Base-by-base conservation (phyloP, 2,797 vertebrate genomes). In the Harpagifer antarcticus region DNA sequence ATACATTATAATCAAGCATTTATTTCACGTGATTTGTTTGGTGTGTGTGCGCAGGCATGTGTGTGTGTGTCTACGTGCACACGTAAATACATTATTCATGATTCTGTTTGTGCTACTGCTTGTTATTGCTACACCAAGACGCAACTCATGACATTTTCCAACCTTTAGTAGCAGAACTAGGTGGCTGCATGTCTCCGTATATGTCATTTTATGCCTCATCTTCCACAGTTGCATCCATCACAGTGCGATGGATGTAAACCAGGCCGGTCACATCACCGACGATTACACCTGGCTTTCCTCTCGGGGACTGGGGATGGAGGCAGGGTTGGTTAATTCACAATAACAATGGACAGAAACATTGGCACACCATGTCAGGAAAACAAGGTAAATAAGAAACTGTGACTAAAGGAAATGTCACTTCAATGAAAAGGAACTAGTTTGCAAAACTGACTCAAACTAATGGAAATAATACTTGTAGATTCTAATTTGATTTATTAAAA, bases 1-100 rank as follows among this genome's bases (percentile, higher is more conserved):
- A 96, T 96, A 97, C 93, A 95, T 95, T 95, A 97, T 98, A 98
- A 98, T 98, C 97, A 98, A 98, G 95, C 96, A 97, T 98, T 98
- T 97, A 96, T 97, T 95, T 96, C 93, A 94, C 50, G 69, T 83
- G 81, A 86, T 89, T 90, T 92, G 84, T 89, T 89, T 71, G 81
- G 73, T 85, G 82, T 86, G 83, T 68, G 62, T 9, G 27, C n/a
- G 42, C 6, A 1, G 6, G 14, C 16, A 9, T 27, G 17, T 65
- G 71, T 23, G 57, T 9, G 48, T 69, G 56, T 49, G 63, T 58
- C 59, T 19, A 44, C 75, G 64, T 69, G 72, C 15, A 78, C 63
- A 69, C 89, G 75, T 80, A 82, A 86, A 89, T 88, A 82, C 78
- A 91, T 91, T 92, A 92, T 92, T 92, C 88, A 91, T 93, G 79